A percentile compares a stretch with the other conserved stretches of the same genome.
Evolutionary conservation across 1,140 invertebrate genomes (phyloP).

Genomic region (Pseudomyrmex gracilis): DNA sequence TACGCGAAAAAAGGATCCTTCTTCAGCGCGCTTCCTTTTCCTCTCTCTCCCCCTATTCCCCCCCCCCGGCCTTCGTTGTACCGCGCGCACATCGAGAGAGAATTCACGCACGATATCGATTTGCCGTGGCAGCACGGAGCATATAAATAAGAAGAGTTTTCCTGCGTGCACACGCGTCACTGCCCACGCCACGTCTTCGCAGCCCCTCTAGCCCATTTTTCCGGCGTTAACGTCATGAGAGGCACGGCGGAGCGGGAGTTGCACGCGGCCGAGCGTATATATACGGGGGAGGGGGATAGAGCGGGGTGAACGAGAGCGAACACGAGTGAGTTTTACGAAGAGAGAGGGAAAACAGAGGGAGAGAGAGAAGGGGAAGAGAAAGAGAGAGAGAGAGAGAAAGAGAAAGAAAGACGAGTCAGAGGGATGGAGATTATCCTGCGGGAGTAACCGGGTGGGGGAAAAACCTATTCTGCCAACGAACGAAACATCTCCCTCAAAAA

Average conservation of each 20-base stretch:
- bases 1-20: conserved; percentile 59
- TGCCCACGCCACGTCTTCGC: conserved; percentile 80
- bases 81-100: conserved; percentile 62
- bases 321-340: conserved; percentile 62
- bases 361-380: conserved; percentile 27
- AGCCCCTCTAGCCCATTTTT: conserved; percentile 81
- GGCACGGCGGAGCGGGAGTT: conserved; percentile 72
- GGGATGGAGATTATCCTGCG: conserved; percentile 79
- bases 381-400: conserved; percentile 20
- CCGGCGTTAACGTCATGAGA: conserved; percentile 81
- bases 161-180: conserved; percentile 85
- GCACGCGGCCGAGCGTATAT: conserved; percentile 59
- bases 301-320: conserved; percentile 59
- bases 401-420: conserved; percentile 65
- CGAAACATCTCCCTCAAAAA: conserved; percentile 85
- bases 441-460: conserved; percentile 66
- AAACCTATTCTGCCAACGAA: conserved; percentile 76
- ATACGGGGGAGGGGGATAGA: conserved; percentile 18
- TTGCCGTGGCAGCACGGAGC: conserved; percentile 78
- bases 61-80: conserved; percentile 7
- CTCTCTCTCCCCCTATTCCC: conserved; percentile 2
- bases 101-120: conserved; percentile 83
- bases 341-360: conserved; percentile 56
- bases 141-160: conserved; percentile 86
- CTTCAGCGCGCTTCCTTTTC: conserved; percentile 20